Evolutionary conservation across 2,797 vertebrate genomes (phyloP), one percentile per base, ranked within the genome.

Genomic region (Anniella stebbinsi): DNA sequence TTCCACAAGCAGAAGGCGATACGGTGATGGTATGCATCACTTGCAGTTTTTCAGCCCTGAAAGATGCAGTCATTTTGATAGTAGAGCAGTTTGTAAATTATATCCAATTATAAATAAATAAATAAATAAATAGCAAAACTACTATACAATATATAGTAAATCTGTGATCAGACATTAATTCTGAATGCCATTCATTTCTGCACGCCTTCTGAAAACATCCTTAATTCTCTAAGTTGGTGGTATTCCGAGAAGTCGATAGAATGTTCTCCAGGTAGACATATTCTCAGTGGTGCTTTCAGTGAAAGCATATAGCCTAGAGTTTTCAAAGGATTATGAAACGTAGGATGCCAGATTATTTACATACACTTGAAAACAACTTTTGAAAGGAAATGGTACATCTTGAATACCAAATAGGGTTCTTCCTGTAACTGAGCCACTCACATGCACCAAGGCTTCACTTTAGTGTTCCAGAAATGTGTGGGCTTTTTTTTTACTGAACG

Each of bases 401-500:
- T 36, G 67, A 57, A 7, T 90, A 54, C 33, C 76, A 90, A 86
- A 48, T 0, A 85, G 25, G 57, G 78, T 75, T 33, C 10, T 88
- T 28, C 25, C 28, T 92, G 60, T 87, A 87, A 77, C 70, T 90
- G 60, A 70, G 25, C n/a, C 11, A 57, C 36, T 89, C 2, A 69
- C 75, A 87, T 63, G 88, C 21, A 84, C 21, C 89, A 88, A 45
- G 2, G 17, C 75, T 91, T n/a, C 80, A 23, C n/a, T 93, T 84
- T 93, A 90, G 89, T 82, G 72, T 93, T 93, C 57, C 60, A 85
- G 45, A 80, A 87, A 38, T 33, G 70, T 45, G 45, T 45, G 45
- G 45, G 45, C 6, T 45, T 45, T 45, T 45, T 69, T 93, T 87
- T 54, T 91, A 83, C 92, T 92, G 73, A 92, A 93, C 90, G 88